A percentile compares a stretch with the other conserved stretches of the same genome.
These are phyloP conservation scores for Ctenopoma kingsleyae DNA, from an alignment of 2,797 vertebrate genomes.

Conservation along the genomic window DNA sequence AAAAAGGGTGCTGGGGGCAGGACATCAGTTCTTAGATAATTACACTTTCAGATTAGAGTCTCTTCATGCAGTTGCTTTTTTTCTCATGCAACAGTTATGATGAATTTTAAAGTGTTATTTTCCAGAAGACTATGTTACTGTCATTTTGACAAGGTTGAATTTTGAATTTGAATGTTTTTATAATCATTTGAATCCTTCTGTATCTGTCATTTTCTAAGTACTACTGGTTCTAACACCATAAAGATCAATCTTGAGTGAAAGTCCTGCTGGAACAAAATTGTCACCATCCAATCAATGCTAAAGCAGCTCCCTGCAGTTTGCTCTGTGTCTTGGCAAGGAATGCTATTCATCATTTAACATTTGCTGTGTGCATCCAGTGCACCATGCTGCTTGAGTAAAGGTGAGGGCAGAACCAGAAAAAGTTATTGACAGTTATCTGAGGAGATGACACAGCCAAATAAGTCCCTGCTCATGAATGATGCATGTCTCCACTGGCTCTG, in stretches of 20 bases:
- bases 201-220: too few species aligned
- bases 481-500: slow-evolving; percentile 66
- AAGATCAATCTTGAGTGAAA: neutral
- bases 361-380: slow-evolving; percentile 23
- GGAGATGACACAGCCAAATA: slow-evolving; percentile 77
- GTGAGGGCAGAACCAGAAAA: slow-evolving; percentile 41
- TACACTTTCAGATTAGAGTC: slow-evolving; percentile 53
- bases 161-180: too few species aligned
- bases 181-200: too few species aligned
- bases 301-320: slow-evolving; percentile 9
- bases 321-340: neutral
- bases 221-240: neutral
- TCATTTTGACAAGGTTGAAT: neutral
- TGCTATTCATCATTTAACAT: slow-evolving; percentile 21
- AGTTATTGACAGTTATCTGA: slow-evolving; percentile 69
- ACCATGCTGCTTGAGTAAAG: slow-evolving; percentile 29
- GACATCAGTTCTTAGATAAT: slow-evolving; percentile 55
- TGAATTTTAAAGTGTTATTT: slow-evolving; percentile 37
- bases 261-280: neutral
- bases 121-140: neutral
- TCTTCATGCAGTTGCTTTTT: slow-evolving; percentile 34
- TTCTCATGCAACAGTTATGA: slow-evolving; percentile 14
- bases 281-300: neutral
- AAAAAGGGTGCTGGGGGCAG: slow-evolving; percentile 54
- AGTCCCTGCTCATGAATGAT: slow-evolving; percentile 82